Percentiles rank a stretch among this genome's conserved stretches.
Conservation (phyloP, 2,888 invertebrate genomes). For the Escarpia spicata region DNA sequence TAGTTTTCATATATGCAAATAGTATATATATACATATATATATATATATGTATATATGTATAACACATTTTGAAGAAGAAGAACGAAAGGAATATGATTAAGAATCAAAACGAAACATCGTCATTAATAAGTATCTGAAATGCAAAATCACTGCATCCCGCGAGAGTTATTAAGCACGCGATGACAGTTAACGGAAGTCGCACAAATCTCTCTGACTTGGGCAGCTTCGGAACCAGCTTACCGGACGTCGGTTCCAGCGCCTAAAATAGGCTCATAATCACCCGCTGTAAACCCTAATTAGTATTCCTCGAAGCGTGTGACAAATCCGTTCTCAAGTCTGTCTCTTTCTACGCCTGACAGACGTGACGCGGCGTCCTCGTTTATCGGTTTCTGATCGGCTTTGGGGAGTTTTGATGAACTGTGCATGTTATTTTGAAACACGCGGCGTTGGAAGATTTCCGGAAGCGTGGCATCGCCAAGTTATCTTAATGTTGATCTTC, state of each 20-base stretch:
- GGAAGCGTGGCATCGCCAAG: not conserved
- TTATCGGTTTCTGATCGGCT: not conserved
- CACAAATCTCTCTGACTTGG: not conserved
- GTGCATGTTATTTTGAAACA: not conserved
- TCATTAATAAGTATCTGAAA: not conserved
- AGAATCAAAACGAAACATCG: not conserved
- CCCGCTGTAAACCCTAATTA: constrained; percentile 7
- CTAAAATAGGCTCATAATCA: not conserved
- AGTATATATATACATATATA: not conserved
- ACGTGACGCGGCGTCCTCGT: not conserved
- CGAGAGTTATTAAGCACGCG: not conserved
- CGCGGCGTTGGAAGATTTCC: not conserved
- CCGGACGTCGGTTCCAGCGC: not conserved
- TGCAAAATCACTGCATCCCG: not conserved
- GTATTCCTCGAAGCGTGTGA: not conserved
- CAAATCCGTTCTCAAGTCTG: not conserved
- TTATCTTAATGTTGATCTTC: not conserved
- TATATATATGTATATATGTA: not conserved
- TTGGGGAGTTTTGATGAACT: not conserved
- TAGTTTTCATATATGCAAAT: not conserved
- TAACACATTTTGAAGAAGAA: not conserved
- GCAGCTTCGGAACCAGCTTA: not conserved
- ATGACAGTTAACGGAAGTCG: not conserved
- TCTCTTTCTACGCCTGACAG: not conserved
- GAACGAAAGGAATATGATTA: not conserved